phyloP scores from a whole-genome alignment of 2,113 vertebrate genomes.

The Bombycilla garrulus region DNA sequence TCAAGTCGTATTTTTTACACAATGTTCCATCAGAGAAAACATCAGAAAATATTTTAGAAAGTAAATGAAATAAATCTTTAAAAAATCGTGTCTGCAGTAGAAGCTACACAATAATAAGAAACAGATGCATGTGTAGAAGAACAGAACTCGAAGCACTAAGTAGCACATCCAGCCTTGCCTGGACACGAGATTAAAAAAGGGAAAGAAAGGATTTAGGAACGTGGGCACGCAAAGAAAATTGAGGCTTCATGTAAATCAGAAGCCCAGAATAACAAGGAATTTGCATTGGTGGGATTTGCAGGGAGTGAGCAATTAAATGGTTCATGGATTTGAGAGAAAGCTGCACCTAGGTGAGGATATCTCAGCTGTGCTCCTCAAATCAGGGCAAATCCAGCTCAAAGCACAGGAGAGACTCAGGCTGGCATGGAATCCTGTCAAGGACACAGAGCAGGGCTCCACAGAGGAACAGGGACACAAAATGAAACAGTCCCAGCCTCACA shows the following conservation, averaged over 20 bases:
- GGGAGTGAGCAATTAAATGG: background rate
- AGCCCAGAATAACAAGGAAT: background rate
- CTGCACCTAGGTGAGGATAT: background rate
- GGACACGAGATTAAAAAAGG: background rate
- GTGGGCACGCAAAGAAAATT: background rate
- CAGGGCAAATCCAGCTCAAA: background rate
- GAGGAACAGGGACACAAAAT: background rate
- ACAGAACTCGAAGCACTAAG: background rate
- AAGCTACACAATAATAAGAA: background rate
- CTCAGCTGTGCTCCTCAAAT: background rate
- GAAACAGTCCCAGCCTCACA: background rate
- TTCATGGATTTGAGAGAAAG: background rate
- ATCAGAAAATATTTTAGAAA: conserved; percentile 8
- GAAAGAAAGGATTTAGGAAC: background rate
- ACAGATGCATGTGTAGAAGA: background rate
- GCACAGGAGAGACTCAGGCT: background rate
- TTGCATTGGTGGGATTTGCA: background rate
- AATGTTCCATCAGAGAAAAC: background rate
- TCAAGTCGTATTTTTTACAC: background rate
- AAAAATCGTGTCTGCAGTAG: background rate
- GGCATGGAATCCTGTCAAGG: background rate
- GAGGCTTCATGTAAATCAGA: background rate
- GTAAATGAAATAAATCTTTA: background rate
- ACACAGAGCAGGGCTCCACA: accelerated
- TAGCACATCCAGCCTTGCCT: background rate